Base-by-base conservation (phyloP, 1,140 invertebrate species). In the Anoplolepis gracilipes region DNA sequence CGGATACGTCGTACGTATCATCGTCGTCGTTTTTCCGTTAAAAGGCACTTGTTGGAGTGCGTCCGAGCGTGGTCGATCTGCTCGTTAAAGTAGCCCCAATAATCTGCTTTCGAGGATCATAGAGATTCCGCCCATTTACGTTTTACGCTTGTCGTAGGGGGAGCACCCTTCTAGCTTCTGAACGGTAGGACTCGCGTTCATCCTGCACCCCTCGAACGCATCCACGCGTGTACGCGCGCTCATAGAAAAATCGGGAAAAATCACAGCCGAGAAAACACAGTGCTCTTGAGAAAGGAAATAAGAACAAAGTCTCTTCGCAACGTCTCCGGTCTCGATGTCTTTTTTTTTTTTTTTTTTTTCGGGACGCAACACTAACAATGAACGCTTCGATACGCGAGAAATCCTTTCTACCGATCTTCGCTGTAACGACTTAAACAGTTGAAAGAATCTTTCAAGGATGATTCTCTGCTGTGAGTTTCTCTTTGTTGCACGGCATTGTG, bases 71-170 rank as follows among this genome's bases (percentile, higher is more conserved):
- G 89, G 92, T 91, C 92, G 89, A 94, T 94, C 94, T 92, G 90
- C 90, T 91, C 89, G 90, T 91, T 92, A 88, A 91, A 93, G 87
- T 92, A 91, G 88, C 85, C 88, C 72, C 82, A 84, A 89, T 94
- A 94, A 95, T 95, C 94, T 93, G 93, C 93, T 95, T 94, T 94
- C 85, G 82, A 90, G 90, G 90, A 94, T 93, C 92, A 90, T 89
- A 90, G 87, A 85, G 67, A 85, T 85, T 49, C 88, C 87, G 84
- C 59, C 88, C 86, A 75, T 90, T 90, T 62, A 67, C 81, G 46
- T 49, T 49, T 49, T 77, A 73, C 53, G 67, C 79, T 88, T 42
- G 49, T 42, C 72, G 30, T 42, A 33, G 22, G 33, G 28, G 33
- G n/a, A 42, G 65, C 65, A 78, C 46, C 84, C 59, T 85, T 53